These are phyloP conservation scores for Manis javanica DNA, from an alignment of 2,797 vertebrate species.

Conservation along the genomic window DNA sequence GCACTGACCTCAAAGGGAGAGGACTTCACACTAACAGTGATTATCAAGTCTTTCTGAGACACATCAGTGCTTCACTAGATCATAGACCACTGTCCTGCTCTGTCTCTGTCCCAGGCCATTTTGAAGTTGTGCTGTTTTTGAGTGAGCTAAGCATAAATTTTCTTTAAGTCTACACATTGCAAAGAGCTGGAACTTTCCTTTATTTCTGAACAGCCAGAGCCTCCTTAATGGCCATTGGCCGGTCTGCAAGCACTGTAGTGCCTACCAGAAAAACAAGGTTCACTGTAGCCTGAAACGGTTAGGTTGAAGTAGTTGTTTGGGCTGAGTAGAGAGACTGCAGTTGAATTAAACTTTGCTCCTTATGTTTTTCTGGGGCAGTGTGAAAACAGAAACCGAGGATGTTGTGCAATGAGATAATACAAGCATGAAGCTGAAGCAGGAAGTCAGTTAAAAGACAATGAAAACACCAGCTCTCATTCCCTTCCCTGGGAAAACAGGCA, in stretches of 20 bases:
- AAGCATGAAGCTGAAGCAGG: slow-evolving; percentile 37
- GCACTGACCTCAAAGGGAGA: background rate
- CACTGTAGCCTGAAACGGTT: background rate
- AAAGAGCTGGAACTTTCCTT: background rate
- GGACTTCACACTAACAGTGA: background rate
- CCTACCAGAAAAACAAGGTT: background rate
- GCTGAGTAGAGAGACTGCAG: background rate
- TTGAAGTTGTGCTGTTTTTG: background rate
- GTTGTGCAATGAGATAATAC: slow-evolving; percentile 44
- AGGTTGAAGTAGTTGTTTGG: background rate
- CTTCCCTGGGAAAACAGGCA: slow-evolving; percentile 56
- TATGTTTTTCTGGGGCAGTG: slow-evolving; percentile 41
- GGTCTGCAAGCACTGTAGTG: background rate
- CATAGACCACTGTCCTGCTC: background rate
- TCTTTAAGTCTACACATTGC: background rate
- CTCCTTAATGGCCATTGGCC: background rate
- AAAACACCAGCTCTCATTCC: slow-evolving; percentile 29
- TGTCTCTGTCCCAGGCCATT: background rate
- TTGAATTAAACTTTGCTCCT: slow-evolving; percentile 31
- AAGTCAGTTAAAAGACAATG: slow-evolving; percentile 57
- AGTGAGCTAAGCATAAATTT: background rate
- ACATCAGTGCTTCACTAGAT: background rate
- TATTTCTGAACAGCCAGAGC: background rate
- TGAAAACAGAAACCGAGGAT: slow-evolving; percentile 69
- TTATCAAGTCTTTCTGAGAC: background rate